A percentile compares a stretch with the other conserved stretches of the same genome.
phyloP scores from a whole-genome alignment of 2,888 invertebrate species.

The Chirona hameri region DNA sequence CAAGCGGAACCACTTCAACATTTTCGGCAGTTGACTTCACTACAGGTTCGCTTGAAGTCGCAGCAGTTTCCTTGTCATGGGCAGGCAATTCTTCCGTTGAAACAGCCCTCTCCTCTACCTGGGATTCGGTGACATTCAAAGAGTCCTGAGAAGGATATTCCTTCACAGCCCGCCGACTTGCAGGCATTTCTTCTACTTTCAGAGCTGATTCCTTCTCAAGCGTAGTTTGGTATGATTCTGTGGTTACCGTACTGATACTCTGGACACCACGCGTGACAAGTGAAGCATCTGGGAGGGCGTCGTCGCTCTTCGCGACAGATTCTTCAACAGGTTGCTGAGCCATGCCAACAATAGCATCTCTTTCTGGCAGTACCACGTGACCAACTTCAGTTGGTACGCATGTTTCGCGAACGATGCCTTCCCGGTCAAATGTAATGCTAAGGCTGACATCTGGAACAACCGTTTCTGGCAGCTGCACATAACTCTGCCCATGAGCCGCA shows the following conservation, averaged over 20 bases:
- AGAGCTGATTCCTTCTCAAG: not conserved
- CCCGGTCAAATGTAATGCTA: not conserved
- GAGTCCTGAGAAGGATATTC: not conserved
- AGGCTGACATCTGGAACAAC: not conserved
- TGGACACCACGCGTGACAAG: not conserved
- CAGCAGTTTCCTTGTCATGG: not conserved
- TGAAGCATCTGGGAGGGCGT: not conserved
- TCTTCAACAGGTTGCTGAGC: not conserved
- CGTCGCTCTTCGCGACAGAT: not conserved
- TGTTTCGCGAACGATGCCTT: not conserved
- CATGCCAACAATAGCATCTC: not conserved
- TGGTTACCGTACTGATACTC: not conserved
- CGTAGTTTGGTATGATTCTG: not conserved
- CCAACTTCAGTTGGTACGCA: not conserved
- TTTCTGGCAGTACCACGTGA: not conserved
- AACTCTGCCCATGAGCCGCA: not conserved
- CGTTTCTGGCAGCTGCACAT: not conserved
- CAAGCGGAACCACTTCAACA: not conserved
- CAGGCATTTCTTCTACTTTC: not conserved
- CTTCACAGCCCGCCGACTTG: not conserved
- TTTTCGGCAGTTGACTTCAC: not conserved
- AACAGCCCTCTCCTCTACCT: not conserved
- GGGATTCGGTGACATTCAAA: not conserved
- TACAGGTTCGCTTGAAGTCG: not conserved
- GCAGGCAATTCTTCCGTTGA: not conserved